Base-by-base conservation (phyloP, 2,888 invertebrate species). In the Tetheella fluctuosa region DNA sequence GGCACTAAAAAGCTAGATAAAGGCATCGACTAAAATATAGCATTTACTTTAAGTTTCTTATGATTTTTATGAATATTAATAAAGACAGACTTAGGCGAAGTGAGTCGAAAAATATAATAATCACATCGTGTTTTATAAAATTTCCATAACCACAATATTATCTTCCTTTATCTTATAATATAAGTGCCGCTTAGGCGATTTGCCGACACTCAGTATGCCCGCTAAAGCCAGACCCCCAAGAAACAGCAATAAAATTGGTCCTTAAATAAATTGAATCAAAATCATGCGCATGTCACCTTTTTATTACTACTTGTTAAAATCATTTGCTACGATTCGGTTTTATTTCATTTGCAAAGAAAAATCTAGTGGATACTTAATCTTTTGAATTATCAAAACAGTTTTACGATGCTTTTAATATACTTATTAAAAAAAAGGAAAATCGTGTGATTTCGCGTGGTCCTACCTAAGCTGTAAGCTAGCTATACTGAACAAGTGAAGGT, bases 231-330 rank as follows among this genome's bases (percentile, higher is more conserved):
- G 48, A 48, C 48, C 48, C 20, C 48, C 48, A 48, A 20, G 48
- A 48, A 48, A 48, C 48, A 20, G 48, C 20, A 20, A 48, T 48
- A 48, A 48, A 48, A 48, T 48, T 48, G 20, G 10, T 48, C 17
- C 17, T 48, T 20, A 48, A 48, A 10, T 20, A 20, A 20, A 15
- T 20, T 48, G 7, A 48, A 48, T 48, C 48, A 10, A 48, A 48
- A 20, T 48, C 39, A 39, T 2, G 13, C 15, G 48, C 15, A 48
- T 20, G n/a, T 10, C 20, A 48, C n/a, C n/a, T 48, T 48, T 48
- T 48, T 48, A 48, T 20, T 20, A 20, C 48, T 20, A 15, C 17
- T 10, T 48, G 20, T 20, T 20, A 20, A 15, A 48, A 48, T 48
- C n/a, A 48, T 48, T 48, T 10, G 1, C 48, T 8, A 48, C 48